Base-by-base conservation (phyloP, 2,888 invertebrate species). In the Dascillus cervinus region DNA sequence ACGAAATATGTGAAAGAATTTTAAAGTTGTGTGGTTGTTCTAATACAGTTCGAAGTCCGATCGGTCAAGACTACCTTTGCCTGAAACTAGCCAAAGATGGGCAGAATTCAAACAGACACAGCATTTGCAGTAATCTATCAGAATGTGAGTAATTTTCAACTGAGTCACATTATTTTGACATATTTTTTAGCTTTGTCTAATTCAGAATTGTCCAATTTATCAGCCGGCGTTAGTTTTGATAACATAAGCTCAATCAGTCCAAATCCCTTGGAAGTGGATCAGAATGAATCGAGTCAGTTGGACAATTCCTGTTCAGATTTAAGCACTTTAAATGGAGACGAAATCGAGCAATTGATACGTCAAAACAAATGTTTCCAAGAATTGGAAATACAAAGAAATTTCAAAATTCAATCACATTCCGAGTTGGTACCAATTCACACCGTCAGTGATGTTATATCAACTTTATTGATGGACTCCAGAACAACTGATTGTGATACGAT, bases 1-100 rank as follows among this genome's bases (percentile, higher is more conserved):
- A 82, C 63, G 70, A 76, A 41, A 70, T 85, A 32, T 86, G 86
- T 53, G 86, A 87, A 58, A 71, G 85, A 21, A 73, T 88, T 13
- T 70, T 87, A 10, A 75, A 78, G 52, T 64, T 86, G 3, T 78
- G 79, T 46, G 77, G 77, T 2, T 77, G 79, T 49, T 70, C 46
- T 71, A 73, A 55, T 72, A 72, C 47, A 58, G 67, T 10, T 60
- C 72, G 11, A 65, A 69, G 11, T 2, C 71, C 79, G 0, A 75
- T 76, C 48, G 76, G 77, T 33, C 69, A 71, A 37, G 69, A 69
- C 32, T 79, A 79, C 50, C 59, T 77, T 13, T 53, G 48, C 19
- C 44, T 55, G 13, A 61, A 58, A 50, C 29, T 54, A 14, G 51
- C 51, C 35, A 47, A 44, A 11, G 50, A 47, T 59, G 11, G 49